Conservation (phyloP, 2,888 invertebrate species). For the Desoria tigrina region DNA sequence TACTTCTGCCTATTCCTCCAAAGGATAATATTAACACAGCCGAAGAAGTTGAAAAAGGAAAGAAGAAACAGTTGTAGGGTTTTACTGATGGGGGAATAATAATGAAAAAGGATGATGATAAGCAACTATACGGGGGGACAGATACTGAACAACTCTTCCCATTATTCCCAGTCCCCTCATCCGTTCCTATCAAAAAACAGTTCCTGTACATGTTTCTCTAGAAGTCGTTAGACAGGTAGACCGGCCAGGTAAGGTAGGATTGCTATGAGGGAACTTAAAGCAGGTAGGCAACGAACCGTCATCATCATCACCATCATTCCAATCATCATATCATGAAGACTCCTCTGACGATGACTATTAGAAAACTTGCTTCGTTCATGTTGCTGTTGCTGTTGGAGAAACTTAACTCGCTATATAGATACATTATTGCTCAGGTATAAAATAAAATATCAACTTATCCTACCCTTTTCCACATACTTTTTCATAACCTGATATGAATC, state of each 20-base stretch:
- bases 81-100: conserved; percentile 5
- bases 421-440: neutral
- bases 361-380: neutral
- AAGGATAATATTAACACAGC: too few relatives aligned
- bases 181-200: too few relatives aligned
- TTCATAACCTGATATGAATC: neutral
- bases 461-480: neutral
- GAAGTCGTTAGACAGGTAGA: conserved; percentile 11
- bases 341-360: conserved; percentile 7
- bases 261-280: conserved; percentile 6
- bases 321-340: too few relatives aligned
- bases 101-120: conserved; percentile 9
- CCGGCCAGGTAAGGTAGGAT: neutral
- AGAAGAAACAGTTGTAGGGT: conserved; percentile 13
- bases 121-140: neutral
- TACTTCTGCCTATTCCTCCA: too few relatives aligned
- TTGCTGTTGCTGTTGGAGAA: neutral
- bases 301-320: neutral
- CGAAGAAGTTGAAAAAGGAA: too few relatives aligned
- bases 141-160: too few relatives aligned
- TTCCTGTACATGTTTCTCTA: neutral
- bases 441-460: neutral
- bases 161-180: too few relatives aligned
- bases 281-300: neutral
- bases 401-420: neutral